Base-by-base conservation (phyloP, 2,888 invertebrate genomes). In the Dichetophora obliterata region DNA sequence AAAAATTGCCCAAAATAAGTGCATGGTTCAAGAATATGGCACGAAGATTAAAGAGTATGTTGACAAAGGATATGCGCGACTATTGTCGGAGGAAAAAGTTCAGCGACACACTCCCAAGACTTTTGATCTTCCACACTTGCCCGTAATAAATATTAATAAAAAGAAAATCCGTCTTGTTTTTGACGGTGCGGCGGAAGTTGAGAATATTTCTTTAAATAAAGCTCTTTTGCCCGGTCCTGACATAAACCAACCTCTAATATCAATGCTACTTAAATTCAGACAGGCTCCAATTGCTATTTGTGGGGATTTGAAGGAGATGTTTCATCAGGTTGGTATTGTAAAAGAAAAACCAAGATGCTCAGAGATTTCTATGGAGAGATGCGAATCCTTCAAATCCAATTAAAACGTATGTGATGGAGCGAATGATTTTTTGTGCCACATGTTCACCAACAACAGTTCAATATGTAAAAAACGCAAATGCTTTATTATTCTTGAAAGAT, bases 201-300 rank as follows among this genome's bases (percentile, higher is more conserved):
- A 48, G 6, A 43, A 43, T 8, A 68, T 43, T 16, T 68, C 50
- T 2, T 24, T 68, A 3, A 68, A 68, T 9, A 68, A 68, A 48
- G 48, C 68, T 24, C 24, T 68, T 5, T 22, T 68, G 2, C 16
- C 24, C 8, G 27, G 68, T 24, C 50, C 50, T 3, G 68, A 68
- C 48, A 66, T 74, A 70, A 19, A 37, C 52, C n/a, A 43, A 63
- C 11, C 77, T 73, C 27, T 78, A 6, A 75, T 75, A 8, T 37
- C 37, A 8, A 37, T 37, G 50, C 24, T 50, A 50, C 43, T 48
- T 37, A 37, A 37, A 8, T 37, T 3, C 8, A 37, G 37, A 8
- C 37, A 37, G 8, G 37, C 37, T 37, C 37, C 37, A 3, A 8
- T 37, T 37, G 37, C 37, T 8, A 8, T 37, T 37, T 37, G 37